Evolutionary conservation across 2,797 vertebrate species (phyloP).

Genomic region (Dromococcyx pavoninus): DNA sequence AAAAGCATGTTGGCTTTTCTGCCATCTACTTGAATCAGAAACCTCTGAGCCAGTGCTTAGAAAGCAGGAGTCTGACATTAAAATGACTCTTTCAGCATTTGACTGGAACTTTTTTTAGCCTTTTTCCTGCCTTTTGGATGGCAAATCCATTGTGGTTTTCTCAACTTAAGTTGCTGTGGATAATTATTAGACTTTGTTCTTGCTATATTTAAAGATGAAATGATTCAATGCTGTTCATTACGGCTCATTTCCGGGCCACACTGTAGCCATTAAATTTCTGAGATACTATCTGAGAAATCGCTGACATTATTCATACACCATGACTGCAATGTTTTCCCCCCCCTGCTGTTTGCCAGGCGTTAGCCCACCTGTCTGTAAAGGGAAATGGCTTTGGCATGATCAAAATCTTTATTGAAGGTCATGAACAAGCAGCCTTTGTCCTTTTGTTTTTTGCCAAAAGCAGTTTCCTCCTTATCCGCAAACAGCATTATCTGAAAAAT

Average conservation of each 20-base stretch:
- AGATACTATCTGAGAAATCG: slow-evolving; percentile 66
- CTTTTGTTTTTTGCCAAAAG: background rate
- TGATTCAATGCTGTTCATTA: slow-evolving; percentile 69
- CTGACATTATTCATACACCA: slow-evolving; percentile 48
- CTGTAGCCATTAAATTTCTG: slow-evolving; percentile 59
- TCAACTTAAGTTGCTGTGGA: slow-evolving; percentile 46
- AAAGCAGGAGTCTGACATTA: slow-evolving; percentile 23
- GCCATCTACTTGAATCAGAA: slow-evolving; percentile 64
- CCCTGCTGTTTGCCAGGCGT: background rate
- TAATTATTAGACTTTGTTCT: slow-evolving; percentile 70
- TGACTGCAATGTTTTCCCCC: background rate
- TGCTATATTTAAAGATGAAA: slow-evolving; percentile 62
- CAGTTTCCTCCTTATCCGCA: background rate
- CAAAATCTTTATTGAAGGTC: background rate
- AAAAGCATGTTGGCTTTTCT: slow-evolving; percentile 77
- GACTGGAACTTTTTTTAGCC: background rate
- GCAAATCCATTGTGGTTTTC: slow-evolving; percentile 46
- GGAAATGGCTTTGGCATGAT: slow-evolving; percentile 20
- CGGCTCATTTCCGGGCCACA: slow-evolving; percentile 62
- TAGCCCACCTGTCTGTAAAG: background rate
- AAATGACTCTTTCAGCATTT: slow-evolving; percentile 68
- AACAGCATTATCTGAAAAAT: background rate
- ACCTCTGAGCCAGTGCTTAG: slow-evolving; percentile 61
- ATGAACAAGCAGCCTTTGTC: background rate
- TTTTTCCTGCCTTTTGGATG: slow-evolving; percentile 44